Evolutionary conservation across 2,113 vertebrate species (phyloP), one percentile per base, ranked within the genome.

Genomic region (Amblyornis subalaris): DNA sequence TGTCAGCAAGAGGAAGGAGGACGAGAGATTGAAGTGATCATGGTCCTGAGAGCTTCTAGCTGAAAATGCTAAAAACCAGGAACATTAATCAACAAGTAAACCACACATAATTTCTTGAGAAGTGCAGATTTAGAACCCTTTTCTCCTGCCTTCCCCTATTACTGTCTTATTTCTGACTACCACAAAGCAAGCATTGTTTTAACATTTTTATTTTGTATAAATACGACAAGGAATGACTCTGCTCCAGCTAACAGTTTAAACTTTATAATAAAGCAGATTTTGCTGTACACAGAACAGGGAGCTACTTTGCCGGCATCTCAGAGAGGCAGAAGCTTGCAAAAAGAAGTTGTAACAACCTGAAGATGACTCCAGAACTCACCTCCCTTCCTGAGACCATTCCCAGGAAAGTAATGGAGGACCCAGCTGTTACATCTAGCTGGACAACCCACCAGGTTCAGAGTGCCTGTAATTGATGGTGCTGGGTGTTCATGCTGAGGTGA

Each of bases 71-170:
- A 4, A 26, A 67, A 89, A 28, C 1, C 1, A 4, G 60, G 20
- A 70, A 16, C 50, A 84, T 58, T 47, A 55, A 83, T 70, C 60
- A 76, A 44, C 48, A 73, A 65, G 7, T 50, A 84, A 84, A 81
- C 50, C 0, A 33, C 0, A 0, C 45, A 13, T 24, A 12, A 62
- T 60, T 77, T 91, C 38, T 45, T 47, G 6, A 74, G 35, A 62
- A 66, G 25, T 25, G 29, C n/a, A 55, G 35, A 58, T 66, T 74
- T 78, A 73, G 67, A 90, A 70, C 21, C 7, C 23, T 42, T 58
- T 67, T 62, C 3, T 61, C 26, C 51, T 35, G 31, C 38, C 67
- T 26, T 42, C 47, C 14, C 12, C 4, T 24, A 28, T 36, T 47
- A 17, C 2, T 66, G 6, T 50, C 42, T 45, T 88, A 36, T 64